Percentiles rank a stretch among this genome's conserved stretches.
Evolutionary conservation across 2,888 invertebrate species (phyloP).

Genomic region (Seira ritae): DNA sequence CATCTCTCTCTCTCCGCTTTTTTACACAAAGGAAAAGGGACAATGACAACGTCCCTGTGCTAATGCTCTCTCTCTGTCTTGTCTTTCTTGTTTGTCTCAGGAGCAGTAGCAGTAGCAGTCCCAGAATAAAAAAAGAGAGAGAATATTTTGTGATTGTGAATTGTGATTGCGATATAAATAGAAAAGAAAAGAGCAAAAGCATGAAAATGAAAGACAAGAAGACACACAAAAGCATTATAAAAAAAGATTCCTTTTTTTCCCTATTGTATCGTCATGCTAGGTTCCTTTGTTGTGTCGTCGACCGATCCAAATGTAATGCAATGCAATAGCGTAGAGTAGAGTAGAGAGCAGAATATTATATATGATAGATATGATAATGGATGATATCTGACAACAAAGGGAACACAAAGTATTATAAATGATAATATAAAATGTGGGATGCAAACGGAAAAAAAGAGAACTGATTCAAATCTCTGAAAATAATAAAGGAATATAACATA

Average conservation of each 20-base stretch:
- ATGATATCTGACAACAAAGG: conserved; percentile 44
- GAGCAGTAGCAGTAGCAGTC: too few relatives aligned
- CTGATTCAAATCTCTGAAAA: neutral
- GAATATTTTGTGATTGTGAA: neutral
- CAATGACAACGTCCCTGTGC: conserved; percentile 45
- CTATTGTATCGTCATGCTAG: conserved; percentile 41
- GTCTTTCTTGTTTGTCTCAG: too few relatives aligned
- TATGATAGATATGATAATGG: conserved; percentile 37
- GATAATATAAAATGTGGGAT: neutral
- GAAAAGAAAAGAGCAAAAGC: neutral
- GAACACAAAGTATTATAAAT: conserved; percentile 28
- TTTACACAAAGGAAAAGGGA: neutral
- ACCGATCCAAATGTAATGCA: too few relatives aligned
- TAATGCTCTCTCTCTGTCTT: conserved; percentile 22
- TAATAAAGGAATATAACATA: neutral
- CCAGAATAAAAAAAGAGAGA: too few relatives aligned
- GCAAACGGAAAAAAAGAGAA: neutral
- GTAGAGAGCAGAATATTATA: neutral
- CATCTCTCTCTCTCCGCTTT: conserved; percentile 20
- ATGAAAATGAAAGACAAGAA: conserved; percentile 26
- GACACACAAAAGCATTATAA: conserved; percentile 16
- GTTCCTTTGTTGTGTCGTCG: conserved; percentile 34
- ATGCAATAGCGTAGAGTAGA: conserved; percentile 16
- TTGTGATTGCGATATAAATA: conserved; percentile 1
- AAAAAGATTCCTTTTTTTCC: conserved; percentile 36